These are phyloP conservation scores for Thymelicus acteon DNA, from an alignment of 2,888 invertebrate species.

Conservation along the genomic window DNA sequence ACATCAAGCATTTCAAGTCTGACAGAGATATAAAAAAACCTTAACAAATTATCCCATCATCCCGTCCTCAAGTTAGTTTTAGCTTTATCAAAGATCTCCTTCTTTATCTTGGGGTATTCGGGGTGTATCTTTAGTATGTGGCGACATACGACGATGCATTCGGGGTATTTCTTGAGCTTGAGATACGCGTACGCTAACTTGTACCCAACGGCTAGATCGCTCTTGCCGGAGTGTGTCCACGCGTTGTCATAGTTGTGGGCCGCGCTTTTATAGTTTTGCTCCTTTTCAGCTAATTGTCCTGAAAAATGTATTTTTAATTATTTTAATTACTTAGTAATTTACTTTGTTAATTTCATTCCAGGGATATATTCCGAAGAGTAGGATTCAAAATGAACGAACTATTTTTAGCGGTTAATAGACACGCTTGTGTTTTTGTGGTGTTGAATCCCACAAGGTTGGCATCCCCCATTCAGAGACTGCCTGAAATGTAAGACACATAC, in stretches of 20 bases:
- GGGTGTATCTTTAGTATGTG: slow-evolving; percentile 92
- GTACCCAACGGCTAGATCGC: slow-evolving; percentile 94
- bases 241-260: slow-evolving; percentile 93
- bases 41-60: slow-evolving; percentile 54
- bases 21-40: neutral
- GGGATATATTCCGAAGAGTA: no score
- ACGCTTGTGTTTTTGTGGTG: no score
- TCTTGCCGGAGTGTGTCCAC: slow-evolving; percentile 93
- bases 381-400: no score
- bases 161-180: slow-evolving; percentile 94
- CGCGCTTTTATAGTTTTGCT: slow-evolving; percentile 94
- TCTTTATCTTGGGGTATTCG: slow-evolving; percentile 95
- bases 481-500: no score
- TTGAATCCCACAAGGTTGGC: no score
- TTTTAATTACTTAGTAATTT: neutral
- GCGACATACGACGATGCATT: slow-evolving; percentile 95
- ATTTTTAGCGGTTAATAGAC: no score
- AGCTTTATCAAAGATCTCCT: slow-evolving; percentile 97
- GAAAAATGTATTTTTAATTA: slow-evolving; percentile 50
- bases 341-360: no score
- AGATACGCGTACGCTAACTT: slow-evolving; percentile 96
- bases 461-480: no score
- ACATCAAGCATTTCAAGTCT: no score
- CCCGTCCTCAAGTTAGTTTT: slow-evolving; percentile 89
- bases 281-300: slow-evolving; percentile 95